phyloP scores from a whole-genome alignment of 2,888 invertebrate genomes.

The Latheticus oryzae region DNA sequence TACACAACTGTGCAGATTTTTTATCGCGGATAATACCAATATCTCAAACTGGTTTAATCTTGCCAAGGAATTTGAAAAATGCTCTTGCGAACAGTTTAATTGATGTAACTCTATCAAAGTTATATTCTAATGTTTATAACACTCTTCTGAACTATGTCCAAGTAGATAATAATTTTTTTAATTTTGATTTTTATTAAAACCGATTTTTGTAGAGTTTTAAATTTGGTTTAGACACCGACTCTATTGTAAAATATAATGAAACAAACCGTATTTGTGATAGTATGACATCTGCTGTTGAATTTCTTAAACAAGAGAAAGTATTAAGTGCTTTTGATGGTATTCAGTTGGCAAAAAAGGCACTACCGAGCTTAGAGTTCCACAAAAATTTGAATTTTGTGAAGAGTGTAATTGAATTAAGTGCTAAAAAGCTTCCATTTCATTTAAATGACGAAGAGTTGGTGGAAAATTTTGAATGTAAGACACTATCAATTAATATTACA shows the following conservation, averaged over 20 bases:
- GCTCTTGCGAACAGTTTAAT: constrained; percentile 63
- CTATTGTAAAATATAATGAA: constrained; percentile 64
- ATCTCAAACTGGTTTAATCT: constrained; percentile 61
- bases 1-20: constrained; percentile 63
- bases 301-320: constrained; percentile 62
- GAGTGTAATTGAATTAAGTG: constrained; percentile 56
- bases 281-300: constrained; percentile 65
- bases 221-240: constrained; percentile 59
- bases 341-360: constrained; percentile 67
- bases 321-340: constrained; percentile 62
- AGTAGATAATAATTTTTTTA: no score
- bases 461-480: constrained; percentile 48
- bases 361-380: constrained; percentile 72
- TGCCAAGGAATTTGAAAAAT: constrained; percentile 66
- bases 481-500: not conserved
- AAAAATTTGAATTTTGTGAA: constrained; percentile 69
- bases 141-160: constrained; percentile 65
- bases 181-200: constrained; percentile 25
- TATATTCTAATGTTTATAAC: constrained; percentile 65
- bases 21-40: constrained; percentile 64
- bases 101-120: constrained; percentile 65
- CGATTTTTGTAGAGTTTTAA: constrained; percentile 62
- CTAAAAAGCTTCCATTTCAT: constrained; percentile 53
- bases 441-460: constrained; percentile 46
- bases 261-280: constrained; percentile 64